Evolutionary conservation across 2,888 invertebrate genomes (phyloP).

Genomic region (Xylocampa areola): DNA sequence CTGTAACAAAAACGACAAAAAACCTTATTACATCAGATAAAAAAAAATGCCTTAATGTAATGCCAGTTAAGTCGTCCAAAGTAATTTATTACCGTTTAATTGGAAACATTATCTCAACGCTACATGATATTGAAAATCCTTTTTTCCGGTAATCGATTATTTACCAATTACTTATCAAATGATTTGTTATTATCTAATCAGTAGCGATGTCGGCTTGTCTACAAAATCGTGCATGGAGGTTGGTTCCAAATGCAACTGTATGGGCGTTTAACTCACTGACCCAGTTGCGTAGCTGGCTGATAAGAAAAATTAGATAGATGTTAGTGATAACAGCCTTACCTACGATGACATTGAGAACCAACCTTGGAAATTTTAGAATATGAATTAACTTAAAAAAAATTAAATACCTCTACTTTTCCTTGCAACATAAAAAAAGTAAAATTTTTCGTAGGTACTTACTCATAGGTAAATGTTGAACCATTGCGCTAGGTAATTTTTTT

Average conservation of each 20-base stretch:
- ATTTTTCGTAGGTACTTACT: background rate
- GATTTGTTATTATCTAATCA: constrained; percentile 23
- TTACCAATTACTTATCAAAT: constrained; percentile 14
- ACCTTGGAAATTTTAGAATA: constrained; percentile 68
- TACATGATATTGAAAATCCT: constrained; percentile 13
- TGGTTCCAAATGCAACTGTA: constrained; percentile 59
- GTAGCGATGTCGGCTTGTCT: constrained; percentile 12
- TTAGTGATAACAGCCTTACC: constrained; percentile 80
- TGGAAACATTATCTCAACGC: constrained; percentile 5
- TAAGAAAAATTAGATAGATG: constrained; percentile 83
- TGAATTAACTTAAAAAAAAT: background rate
- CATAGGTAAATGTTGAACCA: background rate
- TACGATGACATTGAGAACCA: constrained; percentile 79
- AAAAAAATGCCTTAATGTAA: background rate
- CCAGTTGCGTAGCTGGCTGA: constrained; percentile 74
- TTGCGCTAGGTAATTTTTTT: background rate
- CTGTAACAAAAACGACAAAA: no score
- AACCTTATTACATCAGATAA: no score
- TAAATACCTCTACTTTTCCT: background rate
- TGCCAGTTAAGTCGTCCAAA: background rate
- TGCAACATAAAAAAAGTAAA: background rate
- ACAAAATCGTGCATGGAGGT: constrained; percentile 13
- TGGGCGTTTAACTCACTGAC: constrained; percentile 70
- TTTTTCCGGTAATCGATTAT: constrained; percentile 19
- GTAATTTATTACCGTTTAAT: background rate